phyloP scores from a whole-genome alignment of 2,797 vertebrate genomes.

The Typhlichthys eigenmanni region DNA sequence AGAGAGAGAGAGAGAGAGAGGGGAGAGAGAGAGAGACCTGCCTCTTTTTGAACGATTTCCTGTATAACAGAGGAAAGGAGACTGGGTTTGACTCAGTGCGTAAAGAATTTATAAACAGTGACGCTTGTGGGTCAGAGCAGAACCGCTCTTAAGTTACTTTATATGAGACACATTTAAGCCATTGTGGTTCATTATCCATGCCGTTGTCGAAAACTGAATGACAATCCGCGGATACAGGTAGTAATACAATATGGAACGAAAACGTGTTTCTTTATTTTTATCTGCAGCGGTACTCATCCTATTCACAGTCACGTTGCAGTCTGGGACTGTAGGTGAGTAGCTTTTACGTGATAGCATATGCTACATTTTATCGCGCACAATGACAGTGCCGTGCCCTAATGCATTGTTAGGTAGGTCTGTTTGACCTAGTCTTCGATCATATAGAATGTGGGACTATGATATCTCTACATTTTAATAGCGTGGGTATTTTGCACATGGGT shows the following conservation, averaged over 20 bases:
- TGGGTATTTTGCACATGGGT: too few relatives aligned
- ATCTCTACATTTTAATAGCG: too few relatives aligned
- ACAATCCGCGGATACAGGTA: conserved; percentile 2
- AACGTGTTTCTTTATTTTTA: conserved; percentile 14
- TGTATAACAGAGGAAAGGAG: conserved; percentile 44
- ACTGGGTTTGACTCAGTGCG: conserved; percentile 26
- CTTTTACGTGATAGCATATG: not conserved
- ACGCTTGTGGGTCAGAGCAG: conserved; percentile 57
- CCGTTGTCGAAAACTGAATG: conserved; percentile 29
- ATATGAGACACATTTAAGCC: not conserved
- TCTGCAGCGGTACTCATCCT: conserved; percentile 22
- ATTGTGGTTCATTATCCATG: too few relatives aligned
- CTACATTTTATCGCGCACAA: not conserved
- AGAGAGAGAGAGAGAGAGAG: conserved; percentile 22
- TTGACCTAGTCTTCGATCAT: too few relatives aligned
- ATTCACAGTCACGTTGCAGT: conserved; percentile 31
- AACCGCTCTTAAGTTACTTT: conserved; percentile 2
- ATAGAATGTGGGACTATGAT: too few relatives aligned
- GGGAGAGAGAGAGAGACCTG: conserved; percentile 30
- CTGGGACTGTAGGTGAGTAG: conserved; percentile 53
- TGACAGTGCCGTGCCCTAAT: not conserved
- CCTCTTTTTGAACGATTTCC: conserved; percentile 52
- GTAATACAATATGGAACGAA: conserved; percentile 47
- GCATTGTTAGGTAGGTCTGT: too few relatives aligned
- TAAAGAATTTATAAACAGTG: conserved; percentile 41